phyloP scores from a whole-genome alignment of 2,113 vertebrate species.

The Glareola pratincola region DNA sequence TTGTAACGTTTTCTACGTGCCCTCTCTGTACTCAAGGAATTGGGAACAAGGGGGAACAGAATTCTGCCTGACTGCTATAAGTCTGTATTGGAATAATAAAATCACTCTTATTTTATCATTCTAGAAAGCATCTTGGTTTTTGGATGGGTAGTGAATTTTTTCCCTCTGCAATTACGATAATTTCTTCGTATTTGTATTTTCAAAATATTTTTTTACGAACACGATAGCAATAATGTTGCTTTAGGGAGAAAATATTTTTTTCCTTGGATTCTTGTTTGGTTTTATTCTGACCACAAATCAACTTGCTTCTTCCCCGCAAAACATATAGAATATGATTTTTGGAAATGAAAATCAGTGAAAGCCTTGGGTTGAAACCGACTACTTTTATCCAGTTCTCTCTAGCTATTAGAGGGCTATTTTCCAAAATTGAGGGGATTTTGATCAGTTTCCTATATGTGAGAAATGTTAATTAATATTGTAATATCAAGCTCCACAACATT shows the following conservation, averaged over 20 bases:
- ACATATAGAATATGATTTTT: not conserved
- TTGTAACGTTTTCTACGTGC: not conserved
- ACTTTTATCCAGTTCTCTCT: not conserved
- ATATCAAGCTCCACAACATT: not conserved
- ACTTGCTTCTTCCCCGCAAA: not conserved
- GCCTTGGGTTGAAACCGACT: not conserved
- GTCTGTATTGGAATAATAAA: not conserved
- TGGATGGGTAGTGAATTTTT: not conserved
- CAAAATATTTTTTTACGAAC: not conserved
- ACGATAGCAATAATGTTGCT: not conserved
- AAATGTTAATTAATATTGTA: not conserved
- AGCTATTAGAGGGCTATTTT: not conserved
- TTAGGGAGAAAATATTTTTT: not conserved
- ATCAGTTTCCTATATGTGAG: not conserved
- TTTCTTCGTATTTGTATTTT: not conserved
- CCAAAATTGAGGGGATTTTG: fast-evolving
- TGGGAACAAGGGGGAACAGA: not conserved
- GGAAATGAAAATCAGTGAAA: not conserved
- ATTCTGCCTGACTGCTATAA: not conserved
- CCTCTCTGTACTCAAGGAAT: not conserved
- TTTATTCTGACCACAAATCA: not conserved
- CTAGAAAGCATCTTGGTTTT: not conserved
- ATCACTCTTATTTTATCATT: not conserved
- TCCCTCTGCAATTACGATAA: not conserved
- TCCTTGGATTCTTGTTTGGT: not conserved